Base-by-base conservation (phyloP, 2,888 invertebrate genomes). In the Elysia crispata region DNA sequence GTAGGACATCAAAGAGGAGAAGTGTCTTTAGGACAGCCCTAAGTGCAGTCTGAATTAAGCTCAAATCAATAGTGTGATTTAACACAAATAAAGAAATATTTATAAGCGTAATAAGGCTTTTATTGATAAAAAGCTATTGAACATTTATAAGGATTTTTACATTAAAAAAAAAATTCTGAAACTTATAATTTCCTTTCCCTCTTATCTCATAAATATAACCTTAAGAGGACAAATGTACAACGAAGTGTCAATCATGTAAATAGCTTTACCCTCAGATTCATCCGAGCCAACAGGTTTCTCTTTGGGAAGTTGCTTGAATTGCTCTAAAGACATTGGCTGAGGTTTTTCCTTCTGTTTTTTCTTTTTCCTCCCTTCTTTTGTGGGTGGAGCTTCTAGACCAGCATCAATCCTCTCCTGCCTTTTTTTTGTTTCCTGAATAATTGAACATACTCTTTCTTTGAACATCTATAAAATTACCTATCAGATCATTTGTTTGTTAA, bases 311-410 rank as follows among this genome's bases (percentile, higher is more conserved):
- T 93, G 94, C 90, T 95, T 95, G 90, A 96, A 96, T 91, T 96
- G 94, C 81, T 95, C 95, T 79, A 96, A 92, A 81, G 95, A 95
- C 95, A 96, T 95, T 0, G 95, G 86, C 25, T 90, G 89, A 1
- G 90, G 94, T 89, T 95, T 95, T 86, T 95, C 95, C 90, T 95
- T 95, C 83, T 94, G 93, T 87, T 94, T 94, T 83, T 92, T 93
- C 50, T 88, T 89, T 25, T 79, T 79, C 23, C 79, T 75, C 57
- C 75, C 79, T 49, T 79, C 79, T 20, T 60, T 66, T 33, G 69
- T 79, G 1, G 54, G 49, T 11, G 79, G 75, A n/a, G 50, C 69
- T 49, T 79, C 79, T 41, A 79, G 49, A 50, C 79, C 79, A 75
- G 75, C 75, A 20, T 79, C 79, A 49, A 74, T 79, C 41, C 79